These are phyloP conservation scores for Hypanus sabinus DNA, from an alignment of 2,113 vertebrate genomes.

Conservation along the genomic window DNA sequence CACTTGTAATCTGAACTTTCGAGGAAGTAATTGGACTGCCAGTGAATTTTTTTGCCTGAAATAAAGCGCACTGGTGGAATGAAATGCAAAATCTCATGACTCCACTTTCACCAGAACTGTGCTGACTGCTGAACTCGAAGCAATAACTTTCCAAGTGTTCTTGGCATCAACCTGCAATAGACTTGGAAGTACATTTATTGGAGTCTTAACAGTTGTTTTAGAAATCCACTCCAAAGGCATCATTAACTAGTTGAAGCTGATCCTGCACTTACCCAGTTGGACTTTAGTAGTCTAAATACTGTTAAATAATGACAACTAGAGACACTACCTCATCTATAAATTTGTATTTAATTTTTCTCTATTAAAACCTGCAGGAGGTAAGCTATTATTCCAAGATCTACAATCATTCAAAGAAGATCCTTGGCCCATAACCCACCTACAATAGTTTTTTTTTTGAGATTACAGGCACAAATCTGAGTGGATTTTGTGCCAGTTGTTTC, in stretches of 20 bases:
- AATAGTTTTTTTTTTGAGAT: neutral
- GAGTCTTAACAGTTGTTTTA: neutral
- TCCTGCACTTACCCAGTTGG: too few relatives aligned
- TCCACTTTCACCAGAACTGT: neutral
- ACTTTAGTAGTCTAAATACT: neutral
- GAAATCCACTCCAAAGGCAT: neutral
- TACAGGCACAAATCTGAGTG: neutral
- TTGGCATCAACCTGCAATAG: neutral
- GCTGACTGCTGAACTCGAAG: neutral
- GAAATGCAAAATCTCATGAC: neutral
- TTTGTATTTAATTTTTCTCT: neutral
- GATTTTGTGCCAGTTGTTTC: neutral
- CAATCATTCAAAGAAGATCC: neutral
- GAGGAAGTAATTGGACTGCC: neutral
- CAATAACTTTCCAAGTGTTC: neutral
- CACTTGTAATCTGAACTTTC: neutral
- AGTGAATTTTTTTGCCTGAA: neutral
- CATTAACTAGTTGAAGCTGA: neutral
- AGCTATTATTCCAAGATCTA: neutral
- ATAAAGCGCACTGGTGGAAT: neutral
- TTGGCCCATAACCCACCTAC: neutral
- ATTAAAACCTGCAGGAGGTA: too few relatives aligned
- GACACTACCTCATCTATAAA: neutral
- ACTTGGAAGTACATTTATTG: neutral
- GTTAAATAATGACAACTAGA: neutral